phyloP scores from a whole-genome alignment of 2,888 invertebrate species.

The Agrochola lychnidis region DNA sequence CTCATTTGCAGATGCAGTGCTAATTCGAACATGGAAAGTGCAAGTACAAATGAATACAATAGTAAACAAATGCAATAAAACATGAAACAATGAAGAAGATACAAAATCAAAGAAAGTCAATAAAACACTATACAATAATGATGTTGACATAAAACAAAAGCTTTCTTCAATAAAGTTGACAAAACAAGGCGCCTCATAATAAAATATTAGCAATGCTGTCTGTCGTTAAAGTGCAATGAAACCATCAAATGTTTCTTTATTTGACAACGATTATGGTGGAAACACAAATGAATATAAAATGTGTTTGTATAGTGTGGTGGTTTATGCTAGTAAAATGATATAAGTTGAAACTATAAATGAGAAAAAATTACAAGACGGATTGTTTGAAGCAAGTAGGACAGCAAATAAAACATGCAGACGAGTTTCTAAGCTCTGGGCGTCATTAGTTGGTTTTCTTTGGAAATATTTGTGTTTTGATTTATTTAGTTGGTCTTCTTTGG shows the following conservation, averaged over 20 bases:
- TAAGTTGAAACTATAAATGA: neutral
- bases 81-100: constrained; percentile 8
- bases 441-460: neutral
- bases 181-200: constrained; percentile 40
- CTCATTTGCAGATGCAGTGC: neutral
- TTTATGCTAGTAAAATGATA: neutral
- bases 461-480: neutral
- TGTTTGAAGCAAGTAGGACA: too few species aligned
- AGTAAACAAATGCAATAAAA: constrained; percentile 7
- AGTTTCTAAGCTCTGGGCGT: neutral
- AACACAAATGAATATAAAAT: neutral
- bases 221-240: constrained; percentile 25
- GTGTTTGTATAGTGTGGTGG: neutral
- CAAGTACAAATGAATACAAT: neutral
- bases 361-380: neutral
- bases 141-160: constrained; percentile 4
- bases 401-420: neutral
- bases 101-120: constrained; percentile 3
- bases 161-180: constrained; percentile 18
- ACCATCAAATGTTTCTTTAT: constrained; percentile 5
- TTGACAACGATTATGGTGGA: neutral
- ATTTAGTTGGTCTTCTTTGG: neutral
- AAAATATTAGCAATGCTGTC: constrained; percentile 39
- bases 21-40: neutral
- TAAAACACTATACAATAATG: constrained; percentile 11